Conservation (phyloP, 2,888 invertebrate species). For the Coelogynopora nodosa region DNA sequence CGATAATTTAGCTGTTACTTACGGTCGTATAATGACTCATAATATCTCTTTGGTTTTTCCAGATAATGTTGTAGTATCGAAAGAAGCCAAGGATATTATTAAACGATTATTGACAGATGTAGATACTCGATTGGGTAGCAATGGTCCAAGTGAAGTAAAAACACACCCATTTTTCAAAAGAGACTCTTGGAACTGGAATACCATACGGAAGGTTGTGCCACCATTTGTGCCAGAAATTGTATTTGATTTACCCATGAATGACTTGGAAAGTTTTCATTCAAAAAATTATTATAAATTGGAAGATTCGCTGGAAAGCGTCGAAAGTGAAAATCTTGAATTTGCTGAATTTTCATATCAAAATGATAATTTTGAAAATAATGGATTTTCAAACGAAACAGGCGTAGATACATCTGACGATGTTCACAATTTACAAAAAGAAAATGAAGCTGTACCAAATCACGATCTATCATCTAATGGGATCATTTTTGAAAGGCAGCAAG, state of each 20-base stretch:
- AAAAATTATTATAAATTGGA: no score
- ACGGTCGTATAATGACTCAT: slow-evolving; percentile 98
- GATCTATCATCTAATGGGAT: no score
- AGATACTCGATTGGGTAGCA: slow-evolving; percentile 78
- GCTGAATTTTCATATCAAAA: no score
- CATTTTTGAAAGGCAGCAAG: no score
- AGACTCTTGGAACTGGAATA: slow-evolving; percentile 95
- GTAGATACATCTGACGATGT: no score
- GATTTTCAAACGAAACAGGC: no score
- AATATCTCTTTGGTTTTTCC: slow-evolving; percentile 84
- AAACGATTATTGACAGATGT: slow-evolving; percentile 85
- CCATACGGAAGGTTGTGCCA: slow-evolving; percentile 81
- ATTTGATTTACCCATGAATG: slow-evolving; percentile 84
- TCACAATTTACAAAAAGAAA: no score
- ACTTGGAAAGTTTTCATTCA: no score
- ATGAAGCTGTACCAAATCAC: no score
- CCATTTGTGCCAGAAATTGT: slow-evolving; percentile 92
- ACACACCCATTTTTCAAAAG: slow-evolving; percentile 88
- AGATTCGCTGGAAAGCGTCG: no score
- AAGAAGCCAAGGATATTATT: slow-evolving; percentile 72
- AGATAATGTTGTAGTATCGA: slow-evolving; percentile 81
- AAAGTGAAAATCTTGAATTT: no score
- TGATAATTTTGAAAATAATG: no score
- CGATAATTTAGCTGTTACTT: slow-evolving; percentile 93
- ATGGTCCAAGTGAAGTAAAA: slow-evolving; percentile 92